These are phyloP conservation scores for Dolichallabes microphthalmus DNA, from an alignment of 2,113 vertebrate genomes.

Conservation along the genomic window DNA sequence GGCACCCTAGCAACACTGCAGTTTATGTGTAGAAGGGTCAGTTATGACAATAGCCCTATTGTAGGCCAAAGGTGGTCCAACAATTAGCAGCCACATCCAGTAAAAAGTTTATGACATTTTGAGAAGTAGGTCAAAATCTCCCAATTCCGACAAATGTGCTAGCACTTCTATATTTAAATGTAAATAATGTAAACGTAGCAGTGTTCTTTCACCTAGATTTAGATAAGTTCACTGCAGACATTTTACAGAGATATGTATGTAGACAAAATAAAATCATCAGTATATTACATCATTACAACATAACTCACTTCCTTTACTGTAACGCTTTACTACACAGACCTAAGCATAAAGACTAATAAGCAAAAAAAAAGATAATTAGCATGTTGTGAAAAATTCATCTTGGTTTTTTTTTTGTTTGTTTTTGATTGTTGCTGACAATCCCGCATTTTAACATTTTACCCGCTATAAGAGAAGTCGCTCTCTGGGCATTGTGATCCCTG, in stretches of 20 bases:
- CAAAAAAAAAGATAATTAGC: neutral
- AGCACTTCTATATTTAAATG: neutral
- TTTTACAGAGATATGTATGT: neutral
- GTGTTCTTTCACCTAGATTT: neutral
- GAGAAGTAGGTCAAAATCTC: neutral
- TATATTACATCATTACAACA: neutral
- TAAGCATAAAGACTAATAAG: neutral
- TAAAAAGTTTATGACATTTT: neutral
- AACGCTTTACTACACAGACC: neutral
- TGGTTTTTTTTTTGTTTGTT: no score
- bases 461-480: neutral
- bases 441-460: neutral
- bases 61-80: neutral
- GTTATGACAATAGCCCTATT: neutral
- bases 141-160: neutral
- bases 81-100: neutral
- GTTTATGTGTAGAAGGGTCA: no score
- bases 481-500: neutral
- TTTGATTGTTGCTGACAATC: no score
- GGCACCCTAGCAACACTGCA: neutral
- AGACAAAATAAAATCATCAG: neutral
- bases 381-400: neutral
- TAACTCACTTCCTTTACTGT: neutral
- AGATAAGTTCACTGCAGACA: no score
- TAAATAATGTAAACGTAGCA: neutral